A percentile compares a stretch with the other conserved stretches of the same genome.
phyloP scores from a whole-genome alignment of 2,888 invertebrate species.

The Catonia carolina region DNA sequence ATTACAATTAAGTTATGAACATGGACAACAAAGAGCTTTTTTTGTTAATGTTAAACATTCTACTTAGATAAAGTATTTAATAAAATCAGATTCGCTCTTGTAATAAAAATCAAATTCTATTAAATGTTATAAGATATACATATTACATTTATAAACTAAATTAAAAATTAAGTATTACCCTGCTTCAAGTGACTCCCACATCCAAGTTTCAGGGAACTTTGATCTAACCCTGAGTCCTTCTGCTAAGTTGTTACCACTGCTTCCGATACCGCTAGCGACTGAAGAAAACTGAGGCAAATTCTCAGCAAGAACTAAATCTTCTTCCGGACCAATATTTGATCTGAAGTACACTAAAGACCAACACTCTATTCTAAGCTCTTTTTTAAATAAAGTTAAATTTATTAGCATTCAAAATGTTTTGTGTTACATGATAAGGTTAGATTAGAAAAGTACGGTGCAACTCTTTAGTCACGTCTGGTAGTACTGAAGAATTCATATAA shows the following conservation, averaged over 20 bases:
- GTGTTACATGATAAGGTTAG: too few relatives aligned
- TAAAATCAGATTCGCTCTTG: too few relatives aligned
- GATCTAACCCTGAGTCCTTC: constrained; percentile 46
- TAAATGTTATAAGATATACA: too few relatives aligned
- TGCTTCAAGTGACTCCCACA: constrained; percentile 54
- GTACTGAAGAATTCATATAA: too few relatives aligned
- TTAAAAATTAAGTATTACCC: constrained; percentile 51
- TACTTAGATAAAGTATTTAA: too few relatives aligned
- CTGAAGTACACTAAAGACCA: constrained; percentile 47
- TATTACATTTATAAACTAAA: constrained; percentile 39
- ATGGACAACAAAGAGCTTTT: too few relatives aligned
- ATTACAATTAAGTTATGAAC: too few relatives aligned
- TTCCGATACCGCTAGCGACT: constrained; percentile 1
- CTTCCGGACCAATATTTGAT: constrained; percentile 42
- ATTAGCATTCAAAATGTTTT: not conserved
- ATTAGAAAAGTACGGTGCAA: too few relatives aligned
- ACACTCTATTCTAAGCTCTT: not conserved
- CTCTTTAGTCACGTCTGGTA: too few relatives aligned
- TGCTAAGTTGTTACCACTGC: constrained; percentile 19
- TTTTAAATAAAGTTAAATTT: not conserved
- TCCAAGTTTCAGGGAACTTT: constrained; percentile 67
- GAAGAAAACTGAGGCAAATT: constrained; percentile 31
- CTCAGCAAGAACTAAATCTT: constrained; percentile 26
- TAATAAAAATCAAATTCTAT: too few relatives aligned
- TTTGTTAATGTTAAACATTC: too few relatives aligned